phyloP scores from a whole-genome alignment of 2,888 invertebrate species.

The Drosophila percnosoma region DNA sequence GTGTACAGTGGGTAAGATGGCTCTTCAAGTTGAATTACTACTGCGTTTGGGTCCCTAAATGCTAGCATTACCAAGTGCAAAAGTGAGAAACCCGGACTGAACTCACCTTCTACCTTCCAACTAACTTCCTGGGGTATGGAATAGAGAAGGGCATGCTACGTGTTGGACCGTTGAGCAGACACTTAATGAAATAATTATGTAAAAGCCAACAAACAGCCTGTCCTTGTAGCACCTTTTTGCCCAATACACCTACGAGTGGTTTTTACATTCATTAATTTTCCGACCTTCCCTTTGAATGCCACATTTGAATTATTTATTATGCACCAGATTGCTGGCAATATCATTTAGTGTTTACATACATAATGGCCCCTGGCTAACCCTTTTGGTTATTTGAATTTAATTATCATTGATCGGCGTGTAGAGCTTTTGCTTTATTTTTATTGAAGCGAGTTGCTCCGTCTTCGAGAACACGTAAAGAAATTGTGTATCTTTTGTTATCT shows the following conservation, averaged over 20 bases:
- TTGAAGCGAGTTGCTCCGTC: not conserved
- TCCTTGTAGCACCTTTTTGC: conserved; percentile 53
- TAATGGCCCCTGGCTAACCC: not conserved
- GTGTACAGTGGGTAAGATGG: conserved; percentile 39
- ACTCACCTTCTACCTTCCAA: not conserved
- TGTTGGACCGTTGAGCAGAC: conserved; percentile 37
- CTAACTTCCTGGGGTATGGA: not conserved
- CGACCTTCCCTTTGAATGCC: conserved; percentile 42
- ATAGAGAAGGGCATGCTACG: not conserved
- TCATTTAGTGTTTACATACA: conserved; percentile 16
- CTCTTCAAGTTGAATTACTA: conserved; percentile 42
- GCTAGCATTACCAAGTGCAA: conserved; percentile 67
- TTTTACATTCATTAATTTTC: conserved; percentile 70
- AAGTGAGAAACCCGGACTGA: conserved; percentile 60
- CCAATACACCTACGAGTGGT: conserved; percentile 40
- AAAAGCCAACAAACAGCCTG: conserved; percentile 58
- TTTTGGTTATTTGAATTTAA: not conserved
- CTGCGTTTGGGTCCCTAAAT: conserved; percentile 60
- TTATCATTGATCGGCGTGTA: not conserved
- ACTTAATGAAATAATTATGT: conserved; percentile 79
- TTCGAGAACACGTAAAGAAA: not conserved
- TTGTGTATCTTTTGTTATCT: not conserved
- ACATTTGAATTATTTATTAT: conserved; percentile 36
- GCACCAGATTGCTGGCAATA: conserved; percentile 20
- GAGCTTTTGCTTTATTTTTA: not conserved